Base-by-base conservation (phyloP, 2,888 invertebrate genomes). In the Drosophila greeni region DNA sequence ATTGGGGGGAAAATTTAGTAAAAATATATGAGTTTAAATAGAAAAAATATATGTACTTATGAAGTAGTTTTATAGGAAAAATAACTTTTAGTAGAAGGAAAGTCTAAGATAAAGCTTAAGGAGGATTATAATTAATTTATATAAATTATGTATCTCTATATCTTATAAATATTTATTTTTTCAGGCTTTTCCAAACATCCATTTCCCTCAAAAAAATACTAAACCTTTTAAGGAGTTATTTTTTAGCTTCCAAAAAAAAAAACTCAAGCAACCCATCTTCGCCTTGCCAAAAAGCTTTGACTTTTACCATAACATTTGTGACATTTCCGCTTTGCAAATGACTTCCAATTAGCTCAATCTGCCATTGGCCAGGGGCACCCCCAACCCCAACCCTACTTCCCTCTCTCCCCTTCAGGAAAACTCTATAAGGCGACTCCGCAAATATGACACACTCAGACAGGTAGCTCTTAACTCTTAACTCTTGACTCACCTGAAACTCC, bases 311-410 rank as follows among this genome's bases (percentile, higher is more conserved):
- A 49, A 62, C 34, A 49, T 36, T 31, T 54, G 29, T 47, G 34
- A 66, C 26, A 31, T 26, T 65, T 66, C 40, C 64, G 66, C 66
- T 53, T 66, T 66, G 40, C 66, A 66, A 65, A 66, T 65, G 64
- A 45, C 45, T 66, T 3, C 64, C 54, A 66, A 66, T 66, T 66
- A 66, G 66, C 54, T 66, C 51, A 64, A 62, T 51, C 61, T 62
- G 51, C 40, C 39, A 34, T 40, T 12, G 40, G 20, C 26, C 18
- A 43, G 9, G 33, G 16, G 33, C 18, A 18, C 54, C 20, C 20
- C 20, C 20, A 20, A 20, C 20, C 20, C 20, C 20, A 16, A 5
- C 47, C 12, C 23, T 14, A 29, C 4, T 20, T 3, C 20, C 14
- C 12, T 39, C 5, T 0, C 36, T 9, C 37, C 5, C 34, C 8